Evolutionary conservation across 2,797 vertebrate genomes (phyloP), one percentile per base, ranked within the genome.

Genomic region (Astyanax mexicanus): DNA sequence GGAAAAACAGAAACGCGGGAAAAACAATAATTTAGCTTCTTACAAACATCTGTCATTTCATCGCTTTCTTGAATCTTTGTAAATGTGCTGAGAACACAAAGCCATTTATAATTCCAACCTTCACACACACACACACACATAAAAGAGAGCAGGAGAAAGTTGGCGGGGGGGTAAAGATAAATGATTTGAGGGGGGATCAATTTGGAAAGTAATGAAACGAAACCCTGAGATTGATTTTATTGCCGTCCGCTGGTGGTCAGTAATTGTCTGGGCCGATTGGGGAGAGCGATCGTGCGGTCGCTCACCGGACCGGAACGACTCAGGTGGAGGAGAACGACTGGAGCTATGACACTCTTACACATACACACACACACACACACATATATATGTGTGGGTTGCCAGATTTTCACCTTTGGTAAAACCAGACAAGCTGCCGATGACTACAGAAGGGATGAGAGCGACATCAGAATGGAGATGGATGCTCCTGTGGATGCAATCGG

Each of bases 221-320:
- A 80, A 69, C 74, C 66, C 61, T 61, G 60, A 79, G 90, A 92
- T 90, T 89, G 91, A 91, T 91, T 93, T 91, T 86, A 88, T 91
- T 88, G 89, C 89, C 84, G 86, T 89, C 88, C 89, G 70, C 37
- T 52, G 44, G 90, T 88, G 90, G 91, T 90, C 91, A 90, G 90
- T 90, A 91, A 90, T 92, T 90, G 88, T 90, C 88, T 85, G 82
- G 89, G 88, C 86, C 82, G 87, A 90, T 89, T 80, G 84, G 84
- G 79, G 80, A 87, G 83, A 88, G 81, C 86, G 85, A 88, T 87
- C 89, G 86, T 89, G 80, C 87, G 72, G 84, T 86, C 82, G 49
- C 51, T 38, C 88, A 82, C 64, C 74, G 73, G 81, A 88, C 80
- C 71, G 83, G 88, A 90, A 91, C 84, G 49, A 66, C 81, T 80